phyloP scores from a whole-genome alignment of 2,113 vertebrate species.

The Myotis brandtii region DNA sequence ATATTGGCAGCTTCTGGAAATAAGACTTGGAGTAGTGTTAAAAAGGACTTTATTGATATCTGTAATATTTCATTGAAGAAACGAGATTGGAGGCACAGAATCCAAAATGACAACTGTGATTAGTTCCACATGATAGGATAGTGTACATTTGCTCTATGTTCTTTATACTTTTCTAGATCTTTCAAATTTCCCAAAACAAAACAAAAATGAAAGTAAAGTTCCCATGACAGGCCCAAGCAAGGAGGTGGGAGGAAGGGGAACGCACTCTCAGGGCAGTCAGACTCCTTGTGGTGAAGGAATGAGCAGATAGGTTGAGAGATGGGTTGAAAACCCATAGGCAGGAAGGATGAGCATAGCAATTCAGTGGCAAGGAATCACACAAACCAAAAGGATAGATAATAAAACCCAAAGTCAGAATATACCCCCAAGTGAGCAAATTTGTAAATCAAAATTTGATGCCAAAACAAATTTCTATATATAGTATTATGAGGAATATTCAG shows the following conservation, averaged over 20 bases:
- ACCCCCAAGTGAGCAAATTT: not conserved
- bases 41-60: not conserved
- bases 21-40: not conserved
- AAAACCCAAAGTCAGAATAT: not conserved
- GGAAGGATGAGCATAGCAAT: not conserved
- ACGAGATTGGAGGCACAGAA: not conserved
- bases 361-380: not conserved
- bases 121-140: not conserved
- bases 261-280: not conserved
- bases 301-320: not conserved
- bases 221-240: not conserved
- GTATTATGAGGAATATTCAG: not conserved
- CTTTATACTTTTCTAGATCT: not conserved
- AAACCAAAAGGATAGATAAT: not conserved
- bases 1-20: not conserved
- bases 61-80: conserved; percentile 4
- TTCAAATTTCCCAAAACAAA: not conserved
- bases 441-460: conserved; percentile 14
- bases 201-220: not conserved
- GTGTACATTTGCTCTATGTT: not conserved
- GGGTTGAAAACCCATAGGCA: not conserved
- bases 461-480: not conserved
- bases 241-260: not conserved
- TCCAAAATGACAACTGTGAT: conserved; percentile 8
- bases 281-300: not conserved